Conservation (phyloP, 2,888 invertebrate species). For the Epinotia brunnichana region DNA sequence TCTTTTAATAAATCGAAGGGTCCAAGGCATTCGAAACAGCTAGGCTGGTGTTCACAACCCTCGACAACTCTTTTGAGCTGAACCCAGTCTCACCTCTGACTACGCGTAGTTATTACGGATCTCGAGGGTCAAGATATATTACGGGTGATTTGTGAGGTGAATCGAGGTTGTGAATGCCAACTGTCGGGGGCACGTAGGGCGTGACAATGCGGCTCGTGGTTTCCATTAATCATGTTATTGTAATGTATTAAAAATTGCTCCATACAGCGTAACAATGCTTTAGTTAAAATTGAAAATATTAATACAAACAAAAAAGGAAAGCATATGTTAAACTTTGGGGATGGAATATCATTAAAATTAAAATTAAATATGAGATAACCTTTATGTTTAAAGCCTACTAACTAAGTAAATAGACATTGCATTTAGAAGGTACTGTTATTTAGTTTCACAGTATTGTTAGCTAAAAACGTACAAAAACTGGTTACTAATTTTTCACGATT, state of each 20-base stretch:
- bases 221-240: slow-evolving; percentile 43
- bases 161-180: slow-evolving; percentile 16
- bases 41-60: neutral
- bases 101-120: neutral
- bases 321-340: neutral
- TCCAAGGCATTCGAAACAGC: slow-evolving; percentile 50
- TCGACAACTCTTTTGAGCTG: neutral
- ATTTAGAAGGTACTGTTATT: no score
- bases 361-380: neutral
- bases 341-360: neutral
- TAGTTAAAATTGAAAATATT: slow-evolving; percentile 1
- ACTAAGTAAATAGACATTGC: no score
- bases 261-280: neutral
- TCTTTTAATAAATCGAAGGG: slow-evolving; percentile 55
- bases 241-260: slow-evolving; percentile 23
- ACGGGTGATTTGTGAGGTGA: neutral
- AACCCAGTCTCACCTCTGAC: neutral
- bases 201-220: slow-evolving; percentile 34
- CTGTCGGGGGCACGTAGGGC: slow-evolving; percentile 40
- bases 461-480: no score
- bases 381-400: no score
- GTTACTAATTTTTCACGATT: no score
- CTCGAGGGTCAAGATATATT: neutral
- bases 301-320: neutral
- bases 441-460: no score